Percentiles rank a stretch among this genome's conserved stretches.
These are phyloP conservation scores for Drosophila athabasca DNA, from an alignment of 1,140 invertebrate genomes.

Conservation along the genomic window DNA sequence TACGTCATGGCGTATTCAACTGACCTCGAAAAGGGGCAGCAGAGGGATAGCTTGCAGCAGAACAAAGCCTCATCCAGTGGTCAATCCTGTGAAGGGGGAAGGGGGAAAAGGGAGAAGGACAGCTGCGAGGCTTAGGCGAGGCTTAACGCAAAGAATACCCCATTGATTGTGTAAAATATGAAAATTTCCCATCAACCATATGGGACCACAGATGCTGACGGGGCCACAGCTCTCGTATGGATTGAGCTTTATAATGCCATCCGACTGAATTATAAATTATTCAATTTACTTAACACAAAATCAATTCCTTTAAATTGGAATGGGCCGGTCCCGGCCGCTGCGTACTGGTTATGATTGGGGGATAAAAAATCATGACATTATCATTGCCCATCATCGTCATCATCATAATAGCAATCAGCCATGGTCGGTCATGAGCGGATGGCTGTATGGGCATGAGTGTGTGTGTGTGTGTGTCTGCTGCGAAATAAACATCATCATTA, in stretches of 20 bases:
- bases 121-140: slow-evolving; percentile 44
- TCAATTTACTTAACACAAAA: slow-evolving; percentile 77
- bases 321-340: slow-evolving; percentile 11
- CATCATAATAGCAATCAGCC: slow-evolving; percentile 2
- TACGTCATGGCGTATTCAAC: slow-evolving; percentile 2
- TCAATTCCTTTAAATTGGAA: slow-evolving; percentile 71
- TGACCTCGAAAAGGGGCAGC: background rate
- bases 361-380: slow-evolving; percentile 61
- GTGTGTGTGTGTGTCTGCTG: slow-evolving; percentile 32
- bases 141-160: slow-evolving; percentile 31
- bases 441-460: slow-evolving; percentile 32
- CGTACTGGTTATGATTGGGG: slow-evolving; percentile 2
- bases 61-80: slow-evolving; percentile 31
- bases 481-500: slow-evolving; percentile 79
- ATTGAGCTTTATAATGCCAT: slow-evolving; percentile 49
- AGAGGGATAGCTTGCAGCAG: slow-evolving; percentile 1
- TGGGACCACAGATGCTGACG: slow-evolving; percentile 42
- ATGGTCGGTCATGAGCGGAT: slow-evolving; percentile 16
- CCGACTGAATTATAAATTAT: slow-evolving; percentile 72
- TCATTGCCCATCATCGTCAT: slow-evolving; percentile 26
- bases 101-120: background rate
- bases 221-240: background rate
- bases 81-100: background rate
- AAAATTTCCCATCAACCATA: slow-evolving; percentile 9
- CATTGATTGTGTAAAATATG: slow-evolving; percentile 32